A percentile compares a stretch with the other conserved stretches of the same genome.
Evolutionary conservation across 2,113 vertebrate genomes (phyloP).

Genomic region (Telmatochromis sp.): DNA sequence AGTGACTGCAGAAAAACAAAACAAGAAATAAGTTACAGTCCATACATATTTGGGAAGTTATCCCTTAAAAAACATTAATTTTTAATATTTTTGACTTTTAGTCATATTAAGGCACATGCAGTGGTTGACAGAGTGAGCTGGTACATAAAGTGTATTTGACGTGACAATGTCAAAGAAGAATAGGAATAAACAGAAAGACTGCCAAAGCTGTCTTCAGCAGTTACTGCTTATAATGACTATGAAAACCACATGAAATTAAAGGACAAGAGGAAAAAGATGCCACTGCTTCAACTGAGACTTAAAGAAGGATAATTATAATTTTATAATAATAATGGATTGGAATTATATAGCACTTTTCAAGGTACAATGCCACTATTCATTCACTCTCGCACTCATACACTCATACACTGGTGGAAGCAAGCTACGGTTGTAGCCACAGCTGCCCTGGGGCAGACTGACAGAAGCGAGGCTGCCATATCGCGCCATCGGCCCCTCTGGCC

Average conservation of each 20-base stretch:
- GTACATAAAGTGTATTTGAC: neutral
- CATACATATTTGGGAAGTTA: neutral
- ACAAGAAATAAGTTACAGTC: neutral
- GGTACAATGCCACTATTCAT: too few species aligned
- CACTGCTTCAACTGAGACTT: neutral
- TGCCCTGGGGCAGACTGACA: too few species aligned
- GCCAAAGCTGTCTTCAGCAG: too few species aligned
- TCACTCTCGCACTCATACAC: rapidly evolving
- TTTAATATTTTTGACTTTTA: neutral
- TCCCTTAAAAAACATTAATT: neutral
- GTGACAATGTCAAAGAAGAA: neutral
- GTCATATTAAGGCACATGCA: neutral
- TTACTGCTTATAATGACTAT: too few species aligned
- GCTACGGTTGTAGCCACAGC: too few species aligned
- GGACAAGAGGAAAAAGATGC: neutral
- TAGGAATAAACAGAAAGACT: neutral
- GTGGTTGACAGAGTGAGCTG: neutral
- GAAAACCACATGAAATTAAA: neutral
- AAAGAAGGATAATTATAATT: neutral
- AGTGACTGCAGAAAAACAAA: neutral
- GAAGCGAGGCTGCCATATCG: too few species aligned
- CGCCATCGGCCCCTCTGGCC: too few species aligned
- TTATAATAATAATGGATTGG: too few species aligned
- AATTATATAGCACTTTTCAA: too few species aligned
- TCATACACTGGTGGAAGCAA: rapidly evolving